These are phyloP conservation scores for Peromyscus melanophrys DNA, from an alignment of 2,797 vertebrate genomes.

Conservation along the genomic window DNA sequence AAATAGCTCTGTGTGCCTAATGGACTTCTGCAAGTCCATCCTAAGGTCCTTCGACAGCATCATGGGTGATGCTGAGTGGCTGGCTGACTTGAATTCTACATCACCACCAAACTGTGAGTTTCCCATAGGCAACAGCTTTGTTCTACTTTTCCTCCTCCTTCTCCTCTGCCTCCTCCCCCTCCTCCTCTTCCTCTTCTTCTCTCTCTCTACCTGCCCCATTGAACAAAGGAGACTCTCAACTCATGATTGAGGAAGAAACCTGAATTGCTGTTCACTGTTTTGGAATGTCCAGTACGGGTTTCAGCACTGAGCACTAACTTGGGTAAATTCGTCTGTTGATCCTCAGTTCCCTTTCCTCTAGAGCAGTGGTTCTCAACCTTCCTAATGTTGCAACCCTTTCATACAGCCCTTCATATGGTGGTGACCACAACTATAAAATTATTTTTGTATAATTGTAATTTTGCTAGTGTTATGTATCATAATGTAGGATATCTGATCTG, in stretches of 20 bases:
- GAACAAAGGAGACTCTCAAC: not conserved
- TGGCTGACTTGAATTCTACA: not conserved
- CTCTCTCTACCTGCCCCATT: not conserved
- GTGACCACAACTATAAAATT: not conserved
- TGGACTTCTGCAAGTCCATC: not conserved
- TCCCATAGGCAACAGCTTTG: not conserved
- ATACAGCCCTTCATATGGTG: not conserved
- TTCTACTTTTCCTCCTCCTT: not conserved
- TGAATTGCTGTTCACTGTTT: slow-evolving; percentile 5
- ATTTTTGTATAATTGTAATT: not conserved
- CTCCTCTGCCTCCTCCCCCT: no score
- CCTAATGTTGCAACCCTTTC: not conserved
- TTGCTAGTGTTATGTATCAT: not conserved
- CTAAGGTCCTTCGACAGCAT: not conserved
- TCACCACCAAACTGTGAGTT: not conserved
- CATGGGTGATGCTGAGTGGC: not conserved
- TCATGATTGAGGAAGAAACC: slow-evolving; percentile 38
- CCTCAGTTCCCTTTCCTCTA: slow-evolving; percentile 71
- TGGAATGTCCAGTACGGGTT: slow-evolving; percentile 51
- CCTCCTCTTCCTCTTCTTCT: not conserved
- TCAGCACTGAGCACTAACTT: slow-evolving; percentile 37
- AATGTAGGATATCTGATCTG: not conserved
- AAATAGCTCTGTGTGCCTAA: not conserved
- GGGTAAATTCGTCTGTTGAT: slow-evolving; percentile 29
- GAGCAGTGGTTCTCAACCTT: not conserved